These are phyloP conservation scores for Anas platyrhynchos DNA, from an alignment of 2,113 vertebrate genomes.

Conservation along the genomic window DNA sequence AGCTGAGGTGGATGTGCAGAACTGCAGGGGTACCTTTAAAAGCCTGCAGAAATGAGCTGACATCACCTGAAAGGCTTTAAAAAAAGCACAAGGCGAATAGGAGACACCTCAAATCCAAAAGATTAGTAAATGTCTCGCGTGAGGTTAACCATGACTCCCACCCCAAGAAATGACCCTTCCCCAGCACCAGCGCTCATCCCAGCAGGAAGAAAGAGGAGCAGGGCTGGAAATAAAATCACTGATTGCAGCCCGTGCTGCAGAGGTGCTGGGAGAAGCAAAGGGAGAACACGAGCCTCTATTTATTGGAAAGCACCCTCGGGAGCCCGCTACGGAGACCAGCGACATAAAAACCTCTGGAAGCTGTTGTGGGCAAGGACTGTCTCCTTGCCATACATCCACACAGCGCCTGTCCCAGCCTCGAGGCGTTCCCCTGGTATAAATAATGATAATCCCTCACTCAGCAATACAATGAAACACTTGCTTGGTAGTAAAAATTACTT, in stretches of 20 bases:
- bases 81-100: not conserved
- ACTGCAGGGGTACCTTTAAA: not conserved
- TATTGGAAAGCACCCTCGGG: fast-evolving
- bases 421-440: not conserved
- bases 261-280: not conserved
- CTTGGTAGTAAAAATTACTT: slow-evolving; percentile 65
- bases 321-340: not conserved
- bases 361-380: not conserved
- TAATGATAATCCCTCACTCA: not conserved
- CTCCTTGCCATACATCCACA: not conserved
- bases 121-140: not conserved
- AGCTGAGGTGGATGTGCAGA: fast-evolving
- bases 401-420: not conserved
- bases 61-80: not conserved
- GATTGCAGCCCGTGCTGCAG: not conserved
- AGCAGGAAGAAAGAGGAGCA: not conserved
- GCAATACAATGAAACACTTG: slow-evolving; percentile 19
- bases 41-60: fast-evolving
- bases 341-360: not conserved
- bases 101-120: not conserved
- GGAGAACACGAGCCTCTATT: not conserved
- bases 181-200: no score
- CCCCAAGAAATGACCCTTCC: not conserved
- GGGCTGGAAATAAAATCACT: fast-evolving
- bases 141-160: not conserved